Conservation (phyloP, 2,797 vertebrate species). For the Takifugu rubripes region DNA sequence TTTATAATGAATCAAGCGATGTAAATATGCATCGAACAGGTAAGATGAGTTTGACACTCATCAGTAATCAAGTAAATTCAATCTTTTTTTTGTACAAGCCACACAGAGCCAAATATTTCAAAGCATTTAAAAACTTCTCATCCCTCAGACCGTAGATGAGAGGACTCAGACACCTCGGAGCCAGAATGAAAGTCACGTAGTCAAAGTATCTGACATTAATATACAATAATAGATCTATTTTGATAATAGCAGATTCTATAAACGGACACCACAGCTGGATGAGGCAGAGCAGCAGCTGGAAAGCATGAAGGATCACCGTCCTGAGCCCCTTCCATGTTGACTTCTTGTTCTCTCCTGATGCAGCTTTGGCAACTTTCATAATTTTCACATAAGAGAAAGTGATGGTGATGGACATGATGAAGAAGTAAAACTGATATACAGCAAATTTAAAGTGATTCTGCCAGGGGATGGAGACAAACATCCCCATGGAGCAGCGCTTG, state of each 20-base stretch:
- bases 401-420: constrained; percentile 46
- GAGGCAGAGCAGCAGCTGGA: constrained; percentile 10
- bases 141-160: too few species aligned
- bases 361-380: constrained; percentile 45
- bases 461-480: constrained; percentile 20
- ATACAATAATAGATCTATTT: too few species aligned
- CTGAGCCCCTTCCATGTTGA: constrained; percentile 18
- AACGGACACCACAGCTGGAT: constrained; percentile 46
- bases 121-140: too few species aligned
- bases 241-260: constrained; percentile 21
- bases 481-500: neutral
- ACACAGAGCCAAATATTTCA: too few species aligned
- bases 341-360: constrained; percentile 45
- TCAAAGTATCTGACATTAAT: too few species aligned
- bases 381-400: constrained; percentile 55
- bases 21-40: too few species aligned
- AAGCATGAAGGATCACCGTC: constrained; percentile 5
- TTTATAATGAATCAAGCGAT: too few species aligned
- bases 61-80: too few species aligned
- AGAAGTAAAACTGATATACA: constrained; percentile 41
- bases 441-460: constrained; percentile 30
- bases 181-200: too few species aligned
- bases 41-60: too few species aligned
- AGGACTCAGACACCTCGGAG: too few species aligned
- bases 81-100: too few species aligned